Conservation (phyloP, 1,140 invertebrate species). For the Agraylea sexmaculata region DNA sequence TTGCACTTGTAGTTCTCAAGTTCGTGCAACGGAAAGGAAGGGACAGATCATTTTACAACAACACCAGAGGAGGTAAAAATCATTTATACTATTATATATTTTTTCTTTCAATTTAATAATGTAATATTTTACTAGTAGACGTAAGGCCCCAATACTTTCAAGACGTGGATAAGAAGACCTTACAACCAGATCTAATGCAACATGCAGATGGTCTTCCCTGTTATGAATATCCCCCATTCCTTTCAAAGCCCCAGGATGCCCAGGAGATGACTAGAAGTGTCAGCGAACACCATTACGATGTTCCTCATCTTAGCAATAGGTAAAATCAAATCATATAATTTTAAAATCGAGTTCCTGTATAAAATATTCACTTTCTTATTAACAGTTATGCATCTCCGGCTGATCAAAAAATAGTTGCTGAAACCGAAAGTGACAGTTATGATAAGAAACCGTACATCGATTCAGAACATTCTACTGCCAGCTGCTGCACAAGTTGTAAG, state of each 20-base stretch:
- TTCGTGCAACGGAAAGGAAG: constrained; percentile 64
- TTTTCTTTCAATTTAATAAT: constrained; percentile 4
- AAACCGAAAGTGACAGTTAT: constrained; percentile 48
- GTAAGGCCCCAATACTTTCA: constrained; percentile 81
- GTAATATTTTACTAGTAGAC: constrained; percentile 41
- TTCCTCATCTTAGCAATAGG: constrained; percentile 57
- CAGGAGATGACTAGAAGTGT: constrained; percentile 21
- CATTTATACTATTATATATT: not conserved
- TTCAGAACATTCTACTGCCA: constrained; percentile 55
- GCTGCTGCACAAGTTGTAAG: constrained; percentile 50
- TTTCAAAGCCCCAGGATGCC: constrained; percentile 23
- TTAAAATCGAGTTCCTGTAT: not conserved
- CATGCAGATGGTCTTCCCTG: constrained; percentile 31
- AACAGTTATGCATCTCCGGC: constrained; percentile 48
- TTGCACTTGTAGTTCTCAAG: constrained; percentile 60
- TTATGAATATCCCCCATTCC: constrained; percentile 20
- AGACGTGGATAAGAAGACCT: constrained; percentile 71
- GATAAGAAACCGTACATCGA: constrained; percentile 56
- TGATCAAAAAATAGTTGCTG: constrained; percentile 44
- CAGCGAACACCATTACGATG: constrained; percentile 73
- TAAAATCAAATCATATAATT: constrained; percentile 15
- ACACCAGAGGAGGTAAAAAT: constrained; percentile 69
- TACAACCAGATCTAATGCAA: constrained; percentile 78
- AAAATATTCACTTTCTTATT: constrained; percentile 16
- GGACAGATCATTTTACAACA: constrained; percentile 73